Conservation (phyloP, 2,797 vertebrate genomes). For the Ctenopoma multispine region DNA sequence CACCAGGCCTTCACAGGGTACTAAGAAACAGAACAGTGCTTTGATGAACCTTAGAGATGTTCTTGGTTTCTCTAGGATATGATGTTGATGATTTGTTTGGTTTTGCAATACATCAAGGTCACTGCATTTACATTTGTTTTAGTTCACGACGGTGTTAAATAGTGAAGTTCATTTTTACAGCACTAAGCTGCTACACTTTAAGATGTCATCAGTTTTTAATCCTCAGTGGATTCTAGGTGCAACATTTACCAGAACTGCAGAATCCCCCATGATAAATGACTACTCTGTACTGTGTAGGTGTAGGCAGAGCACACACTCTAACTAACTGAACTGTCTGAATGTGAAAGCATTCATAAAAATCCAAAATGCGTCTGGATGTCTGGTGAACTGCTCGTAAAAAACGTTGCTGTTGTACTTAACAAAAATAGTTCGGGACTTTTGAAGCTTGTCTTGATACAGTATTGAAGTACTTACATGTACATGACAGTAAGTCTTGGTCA, state of each 20-base stretch:
- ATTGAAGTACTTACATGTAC: too few relatives aligned
- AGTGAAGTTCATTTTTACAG: neutral
- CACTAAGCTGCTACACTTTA: too few relatives aligned
- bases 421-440: too few relatives aligned
- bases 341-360: too few relatives aligned
- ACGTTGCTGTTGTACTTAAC: too few relatives aligned
- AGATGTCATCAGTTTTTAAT: neutral
- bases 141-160: neutral
- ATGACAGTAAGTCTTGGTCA: too few relatives aligned
- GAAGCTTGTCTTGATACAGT: too few relatives aligned
- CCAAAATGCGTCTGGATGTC: too few relatives aligned
- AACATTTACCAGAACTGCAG: slow-evolving; percentile 1
- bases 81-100: neutral
- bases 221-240: neutral
- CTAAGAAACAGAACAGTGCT: slow-evolving; percentile 11
- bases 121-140: neutral
- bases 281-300: neutral
- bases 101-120: neutral
- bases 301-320: neutral
- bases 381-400: too few relatives aligned
- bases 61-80: neutral
- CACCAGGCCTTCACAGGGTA: slow-evolving; percentile 23
- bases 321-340: neutral
- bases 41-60: slow-evolving; percentile 13
- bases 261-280: neutral